Evolutionary conservation across 2,113 vertebrate species (phyloP).

Genomic region (Phrynosoma platyrhinos): DNA sequence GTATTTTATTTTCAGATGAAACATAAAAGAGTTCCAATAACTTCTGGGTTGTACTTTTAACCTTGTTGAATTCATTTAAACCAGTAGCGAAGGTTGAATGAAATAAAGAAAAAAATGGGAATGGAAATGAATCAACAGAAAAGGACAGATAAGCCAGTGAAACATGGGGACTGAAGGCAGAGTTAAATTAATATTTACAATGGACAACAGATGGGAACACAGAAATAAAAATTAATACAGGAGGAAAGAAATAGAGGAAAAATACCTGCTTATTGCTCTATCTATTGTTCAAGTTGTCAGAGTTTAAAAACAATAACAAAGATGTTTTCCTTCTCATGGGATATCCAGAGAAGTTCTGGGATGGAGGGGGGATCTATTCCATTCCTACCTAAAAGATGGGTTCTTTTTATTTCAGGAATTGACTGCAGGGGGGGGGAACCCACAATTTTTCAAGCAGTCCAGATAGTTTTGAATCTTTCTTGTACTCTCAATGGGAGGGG

Average conservation of each 20-base stretch:
- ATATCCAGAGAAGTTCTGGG: background rate
- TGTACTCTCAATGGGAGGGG: no score
- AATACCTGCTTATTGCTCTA: no score
- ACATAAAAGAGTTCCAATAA: background rate
- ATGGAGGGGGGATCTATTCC: no score
- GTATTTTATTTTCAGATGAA: background rate
- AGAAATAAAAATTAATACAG: background rate
- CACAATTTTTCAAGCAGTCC: no score
- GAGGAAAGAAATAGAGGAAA: background rate
- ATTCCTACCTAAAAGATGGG: no score
- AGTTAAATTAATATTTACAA: rapidly evolving
- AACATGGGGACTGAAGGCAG: rapidly evolving
- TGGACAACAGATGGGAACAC: background rate
- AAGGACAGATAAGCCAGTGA: background rate
- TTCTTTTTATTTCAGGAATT: no score
- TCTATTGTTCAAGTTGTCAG: background rate
- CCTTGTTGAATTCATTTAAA: background rate
- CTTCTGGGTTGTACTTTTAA: background rate
- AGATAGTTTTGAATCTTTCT: no score
- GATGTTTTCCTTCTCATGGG: background rate
- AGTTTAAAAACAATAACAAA: no score
- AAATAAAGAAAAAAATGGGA: background rate
- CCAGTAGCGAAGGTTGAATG: background rate
- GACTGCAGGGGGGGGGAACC: no score
- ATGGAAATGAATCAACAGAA: background rate